These are phyloP conservation scores for Heterodera carotae DNA, from an alignment of 1,140 invertebrate genomes.

Conservation along the genomic window DNA sequence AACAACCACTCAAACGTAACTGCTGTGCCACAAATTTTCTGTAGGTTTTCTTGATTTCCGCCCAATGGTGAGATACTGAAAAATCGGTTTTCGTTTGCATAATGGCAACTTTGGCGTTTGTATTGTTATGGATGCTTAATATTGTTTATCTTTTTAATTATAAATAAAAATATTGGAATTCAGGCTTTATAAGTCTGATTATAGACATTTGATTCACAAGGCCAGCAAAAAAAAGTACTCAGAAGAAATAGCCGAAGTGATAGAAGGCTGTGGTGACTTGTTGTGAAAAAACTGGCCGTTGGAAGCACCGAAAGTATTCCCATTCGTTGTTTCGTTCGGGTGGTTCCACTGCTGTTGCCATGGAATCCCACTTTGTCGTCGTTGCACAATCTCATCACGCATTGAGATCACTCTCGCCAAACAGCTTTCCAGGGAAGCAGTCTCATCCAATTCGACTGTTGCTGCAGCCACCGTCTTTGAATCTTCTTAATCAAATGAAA, in stretches of 20 bases:
- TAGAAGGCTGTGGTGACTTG: slow-evolving; percentile 21
- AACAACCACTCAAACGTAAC: slow-evolving; percentile 60
- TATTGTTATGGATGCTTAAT: no score
- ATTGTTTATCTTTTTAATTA: no score
- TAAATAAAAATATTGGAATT: no score
- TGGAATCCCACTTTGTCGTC: background rate
- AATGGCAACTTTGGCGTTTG: no score
- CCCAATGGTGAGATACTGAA: background rate
- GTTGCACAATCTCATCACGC: background rate
- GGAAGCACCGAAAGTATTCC: background rate
- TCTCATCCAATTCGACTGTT: background rate
- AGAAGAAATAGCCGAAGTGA: slow-evolving; percentile 25
- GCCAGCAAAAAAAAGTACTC: slow-evolving; percentile 3
- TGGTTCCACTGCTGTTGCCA: background rate
- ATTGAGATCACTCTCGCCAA: background rate
- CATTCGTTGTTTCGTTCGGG: background rate
- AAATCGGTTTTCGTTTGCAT: no score
- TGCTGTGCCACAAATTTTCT: slow-evolving; percentile 55
- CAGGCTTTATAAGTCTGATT: no score
- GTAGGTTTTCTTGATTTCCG: background rate
- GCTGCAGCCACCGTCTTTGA: background rate
- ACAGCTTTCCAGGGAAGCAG: slow-evolving; percentile 5
- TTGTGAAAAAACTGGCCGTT: background rate
- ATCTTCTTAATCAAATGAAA: no score
- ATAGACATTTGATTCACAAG: background rate